These are phyloP conservation scores for Acrobasis suavella DNA, from an alignment of 2,888 invertebrate genomes.

Conservation along the genomic window DNA sequence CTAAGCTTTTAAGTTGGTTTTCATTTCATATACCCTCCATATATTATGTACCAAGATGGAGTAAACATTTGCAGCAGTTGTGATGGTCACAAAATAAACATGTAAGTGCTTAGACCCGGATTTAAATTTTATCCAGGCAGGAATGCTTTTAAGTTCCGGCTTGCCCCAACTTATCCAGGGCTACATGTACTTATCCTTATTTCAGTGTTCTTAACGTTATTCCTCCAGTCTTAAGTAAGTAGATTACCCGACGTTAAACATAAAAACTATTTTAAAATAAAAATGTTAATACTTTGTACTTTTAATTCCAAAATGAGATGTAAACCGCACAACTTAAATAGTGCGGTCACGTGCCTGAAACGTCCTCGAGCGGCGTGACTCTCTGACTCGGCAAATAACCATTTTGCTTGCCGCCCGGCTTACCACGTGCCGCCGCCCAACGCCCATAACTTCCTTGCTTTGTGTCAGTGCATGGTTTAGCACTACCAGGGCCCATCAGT, in stretches of 20 bases:
- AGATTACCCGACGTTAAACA: not conserved
- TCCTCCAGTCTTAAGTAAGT: too few species aligned
- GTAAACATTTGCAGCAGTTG: not conserved
- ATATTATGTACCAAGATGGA: not conserved
- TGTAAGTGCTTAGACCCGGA: not conserved
- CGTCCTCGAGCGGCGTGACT: constrained; percentile 21
- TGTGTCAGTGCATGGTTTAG: not conserved
- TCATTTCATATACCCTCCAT: not conserved
- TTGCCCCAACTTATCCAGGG: too few species aligned
- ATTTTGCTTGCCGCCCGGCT: constrained; percentile 45
- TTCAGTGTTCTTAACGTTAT: too few species aligned
- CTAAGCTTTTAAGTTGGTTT: constrained; percentile 9
- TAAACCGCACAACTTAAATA: constrained; percentile 23
- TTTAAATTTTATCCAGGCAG: not conserved
- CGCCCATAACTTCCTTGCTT: constrained; percentile 28
- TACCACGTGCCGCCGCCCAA: constrained; percentile 20
- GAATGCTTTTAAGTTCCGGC: too few species aligned
- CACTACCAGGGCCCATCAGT: too few species aligned
- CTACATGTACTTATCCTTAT: too few species aligned
- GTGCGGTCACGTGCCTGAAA: constrained; percentile 28
- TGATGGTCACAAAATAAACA: not conserved
- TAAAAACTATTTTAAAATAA: too few species aligned
- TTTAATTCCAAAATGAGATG: constrained; percentile 27
- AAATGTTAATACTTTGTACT: not conserved
- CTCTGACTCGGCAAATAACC: constrained; percentile 54